These are phyloP conservation scores for Gallinago undulata DNA, from an alignment of 2,113 vertebrate species.

Conservation along the genomic window DNA sequence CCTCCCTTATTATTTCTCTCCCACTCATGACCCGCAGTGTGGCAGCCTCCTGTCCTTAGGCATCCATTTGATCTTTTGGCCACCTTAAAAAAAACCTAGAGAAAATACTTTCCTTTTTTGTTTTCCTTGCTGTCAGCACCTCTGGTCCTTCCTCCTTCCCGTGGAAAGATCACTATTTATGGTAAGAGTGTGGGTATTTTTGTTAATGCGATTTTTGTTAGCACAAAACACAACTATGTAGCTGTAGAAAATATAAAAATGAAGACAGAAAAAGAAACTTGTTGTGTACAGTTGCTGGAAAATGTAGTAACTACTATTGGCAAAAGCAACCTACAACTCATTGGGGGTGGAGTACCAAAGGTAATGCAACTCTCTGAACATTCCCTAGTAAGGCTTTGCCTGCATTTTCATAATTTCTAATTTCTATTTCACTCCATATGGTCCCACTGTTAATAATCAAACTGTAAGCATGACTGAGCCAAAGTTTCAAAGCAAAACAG, in stretches of 20 bases:
- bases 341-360: not conserved
- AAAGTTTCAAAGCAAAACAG: not conserved
- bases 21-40: not conserved
- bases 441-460: slow-evolving; percentile 6
- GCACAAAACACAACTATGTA: not conserved
- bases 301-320: not conserved
- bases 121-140: not conserved
- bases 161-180: not conserved
- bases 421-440: not conserved
- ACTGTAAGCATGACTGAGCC: not conserved
- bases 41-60: not conserved
- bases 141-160: not conserved
- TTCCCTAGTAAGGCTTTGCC: not conserved
- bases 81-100: not conserved
- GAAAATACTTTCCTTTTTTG: not conserved
- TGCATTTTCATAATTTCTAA: not conserved
- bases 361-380: not conserved
- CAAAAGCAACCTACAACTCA: not conserved
- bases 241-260: not conserved
- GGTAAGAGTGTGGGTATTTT: not conserved
- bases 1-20: not conserved
- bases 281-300: not conserved
- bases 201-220: not conserved
- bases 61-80: not conserved
- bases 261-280: not conserved